Evolutionary conservation across 2,113 vertebrate species (phyloP).

Genomic region (Glaucomys volans): DNA sequence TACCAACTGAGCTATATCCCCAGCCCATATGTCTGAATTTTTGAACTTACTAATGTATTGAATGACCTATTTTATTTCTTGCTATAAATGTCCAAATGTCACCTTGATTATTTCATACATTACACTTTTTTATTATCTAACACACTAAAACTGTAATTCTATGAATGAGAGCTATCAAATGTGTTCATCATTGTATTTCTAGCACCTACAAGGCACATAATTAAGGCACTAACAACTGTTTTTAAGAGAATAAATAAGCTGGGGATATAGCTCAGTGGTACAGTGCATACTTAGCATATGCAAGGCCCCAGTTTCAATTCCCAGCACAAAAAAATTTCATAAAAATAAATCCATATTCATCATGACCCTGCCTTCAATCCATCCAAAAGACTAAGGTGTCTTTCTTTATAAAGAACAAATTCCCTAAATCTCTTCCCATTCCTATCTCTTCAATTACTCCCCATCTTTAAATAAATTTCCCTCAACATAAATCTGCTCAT

Average conservation of each 20-base stretch:
- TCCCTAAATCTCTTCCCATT: constrained; percentile 6
- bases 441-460: neutral
- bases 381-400: neutral
- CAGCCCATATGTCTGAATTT: neutral
- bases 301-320: too few relatives aligned
- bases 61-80: constrained; percentile 41
- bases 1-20: too few relatives aligned
- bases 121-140: neutral
- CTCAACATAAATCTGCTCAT: neutral
- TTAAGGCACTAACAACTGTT: constrained; percentile 4
- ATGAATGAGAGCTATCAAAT: neutral
- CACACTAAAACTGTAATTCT: constrained; percentile 26
- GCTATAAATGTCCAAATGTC: neutral
- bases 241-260: neutral
- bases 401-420: neutral
- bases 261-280: neutral
- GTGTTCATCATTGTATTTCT: constrained; percentile 35
- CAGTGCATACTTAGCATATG: neutral
- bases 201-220: neutral
- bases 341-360: neutral
- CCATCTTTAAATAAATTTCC: constrained; percentile 1
- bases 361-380: neutral
- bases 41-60: constrained; percentile 7
- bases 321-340: too few relatives aligned
- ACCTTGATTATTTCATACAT: neutral